Conservation (phyloP, 1,140 invertebrate species). For the Spodoptera frugiperda region DNA sequence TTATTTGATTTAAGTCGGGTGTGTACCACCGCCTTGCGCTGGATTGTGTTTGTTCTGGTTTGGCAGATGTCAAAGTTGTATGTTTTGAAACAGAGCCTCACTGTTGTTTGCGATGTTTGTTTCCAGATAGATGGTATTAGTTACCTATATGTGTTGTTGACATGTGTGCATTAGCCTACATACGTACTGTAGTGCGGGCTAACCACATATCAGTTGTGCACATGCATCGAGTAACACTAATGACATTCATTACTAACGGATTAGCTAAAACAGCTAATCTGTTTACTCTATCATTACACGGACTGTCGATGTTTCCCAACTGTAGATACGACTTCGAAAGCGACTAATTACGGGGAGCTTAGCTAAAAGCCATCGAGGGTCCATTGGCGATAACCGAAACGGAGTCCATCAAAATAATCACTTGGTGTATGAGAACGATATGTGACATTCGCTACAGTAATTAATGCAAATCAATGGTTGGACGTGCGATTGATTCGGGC, state of each 20-base stretch:
- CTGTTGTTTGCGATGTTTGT: slow-evolving; percentile 79
- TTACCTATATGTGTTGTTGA: slow-evolving; percentile 42
- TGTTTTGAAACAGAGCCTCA: slow-evolving; percentile 80
- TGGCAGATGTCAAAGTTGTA: slow-evolving; percentile 85
- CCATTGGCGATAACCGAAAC: slow-evolving; percentile 61
- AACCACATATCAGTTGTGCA: slow-evolving; percentile 31
- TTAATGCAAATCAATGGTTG: slow-evolving; percentile 84
- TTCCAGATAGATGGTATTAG: slow-evolving; percentile 69
- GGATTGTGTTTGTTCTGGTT: slow-evolving; percentile 84
- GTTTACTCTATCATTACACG: slow-evolving; percentile 28
- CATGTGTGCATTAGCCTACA: slow-evolving; percentile 11
- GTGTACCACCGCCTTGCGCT: slow-evolving; percentile 78
- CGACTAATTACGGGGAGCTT: slow-evolving; percentile 17
- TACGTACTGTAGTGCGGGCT: neutral
- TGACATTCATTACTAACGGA: slow-evolving; percentile 40
- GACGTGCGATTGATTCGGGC: slow-evolving; percentile 83
- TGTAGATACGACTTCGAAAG: slow-evolving; percentile 14
- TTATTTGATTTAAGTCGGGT: slow-evolving; percentile 86
- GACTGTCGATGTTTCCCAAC: slow-evolving; percentile 2
- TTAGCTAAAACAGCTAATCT: slow-evolving; percentile 22
- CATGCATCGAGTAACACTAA: slow-evolving; percentile 34
- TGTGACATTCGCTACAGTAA: slow-evolving; percentile 80
- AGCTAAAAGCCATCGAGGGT: slow-evolving; percentile 26
- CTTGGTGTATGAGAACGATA: slow-evolving; percentile 77
- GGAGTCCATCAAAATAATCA: slow-evolving; percentile 79